These are phyloP conservation scores for Lasius platythorax DNA, from an alignment of 2,888 invertebrate species.

Conservation along the genomic window DNA sequence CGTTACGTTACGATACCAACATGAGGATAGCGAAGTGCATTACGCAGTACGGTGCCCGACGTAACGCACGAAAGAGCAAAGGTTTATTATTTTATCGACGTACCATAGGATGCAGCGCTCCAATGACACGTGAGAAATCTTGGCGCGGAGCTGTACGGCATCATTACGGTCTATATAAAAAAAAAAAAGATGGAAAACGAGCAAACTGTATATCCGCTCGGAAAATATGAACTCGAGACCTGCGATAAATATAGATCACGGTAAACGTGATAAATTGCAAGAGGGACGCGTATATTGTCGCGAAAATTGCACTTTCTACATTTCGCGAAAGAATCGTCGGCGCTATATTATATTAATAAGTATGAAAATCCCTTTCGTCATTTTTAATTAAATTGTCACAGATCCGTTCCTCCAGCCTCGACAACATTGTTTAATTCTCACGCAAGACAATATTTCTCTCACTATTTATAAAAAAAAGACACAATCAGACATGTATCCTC, in stretches of 20 bases:
- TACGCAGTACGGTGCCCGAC: slow-evolving; percentile 55
- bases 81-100: slow-evolving; percentile 72
- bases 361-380: not conserved
- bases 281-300: slow-evolving; percentile 21
- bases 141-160: slow-evolving; percentile 42
- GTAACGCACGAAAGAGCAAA: slow-evolving; percentile 64
- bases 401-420: not conserved
- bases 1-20: slow-evolving; percentile 54
- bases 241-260: slow-evolving; percentile 47
- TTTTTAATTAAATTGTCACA: slow-evolving; percentile 28
- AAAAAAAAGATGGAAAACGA: slow-evolving; percentile 33
- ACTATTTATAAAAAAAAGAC: not conserved
- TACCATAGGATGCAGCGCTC: slow-evolving; percentile 38
- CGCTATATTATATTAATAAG: slow-evolving; percentile 16
- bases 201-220: slow-evolving; percentile 36
- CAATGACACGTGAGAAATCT: slow-evolving; percentile 70
- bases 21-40: slow-evolving; percentile 46
- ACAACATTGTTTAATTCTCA: not conserved
- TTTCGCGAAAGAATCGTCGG: not conserved
- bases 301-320: slow-evolving; percentile 23
- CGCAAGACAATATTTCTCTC: not conserved
- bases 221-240: slow-evolving; percentile 47
- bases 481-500: not conserved
- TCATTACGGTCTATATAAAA: slow-evolving; percentile 47
- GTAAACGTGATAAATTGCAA: slow-evolving; percentile 44